phyloP scores from a whole-genome alignment of 1,140 invertebrate genomes.

The Eulimnadia texana region DNA sequence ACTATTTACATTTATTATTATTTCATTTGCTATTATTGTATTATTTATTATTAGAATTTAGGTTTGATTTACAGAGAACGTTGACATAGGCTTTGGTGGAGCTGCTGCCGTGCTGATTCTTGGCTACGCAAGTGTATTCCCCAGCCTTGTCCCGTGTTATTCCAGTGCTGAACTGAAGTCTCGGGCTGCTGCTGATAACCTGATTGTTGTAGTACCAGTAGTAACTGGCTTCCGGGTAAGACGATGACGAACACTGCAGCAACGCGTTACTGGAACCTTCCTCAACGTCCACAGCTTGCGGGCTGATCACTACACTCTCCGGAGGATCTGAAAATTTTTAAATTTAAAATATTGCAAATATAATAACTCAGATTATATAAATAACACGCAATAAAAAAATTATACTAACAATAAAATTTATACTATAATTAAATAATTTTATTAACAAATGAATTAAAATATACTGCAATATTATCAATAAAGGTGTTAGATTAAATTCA shows the following conservation, averaged over 20 bases:
- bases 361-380: too few species aligned
- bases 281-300: constrained; percentile 50
- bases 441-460: background rate
- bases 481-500: too few species aligned
- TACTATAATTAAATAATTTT: background rate
- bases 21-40: too few species aligned
- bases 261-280: constrained; percentile 58
- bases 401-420: constrained; percentile 18
- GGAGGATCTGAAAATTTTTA: constrained; percentile 76
- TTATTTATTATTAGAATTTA: too few species aligned
- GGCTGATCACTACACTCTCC: constrained; percentile 61
- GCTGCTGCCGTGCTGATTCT: constrained; percentile 54
- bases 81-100: constrained; percentile 49
- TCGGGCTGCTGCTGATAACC: constrained; percentile 35
- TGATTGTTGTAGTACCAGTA: constrained; percentile 28
- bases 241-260: constrained; percentile 57
- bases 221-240: constrained; percentile 42
- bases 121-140: constrained; percentile 56
- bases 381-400: too few species aligned
- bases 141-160: constrained; percentile 46
- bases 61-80: constrained; percentile 71
- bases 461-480: too few species aligned
- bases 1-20: too few species aligned
- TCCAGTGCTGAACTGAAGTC: constrained; percentile 39
- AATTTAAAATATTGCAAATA: background rate